Base-by-base conservation (phyloP, 2,797 vertebrate species). In the Neomorphus geoffroyi region DNA sequence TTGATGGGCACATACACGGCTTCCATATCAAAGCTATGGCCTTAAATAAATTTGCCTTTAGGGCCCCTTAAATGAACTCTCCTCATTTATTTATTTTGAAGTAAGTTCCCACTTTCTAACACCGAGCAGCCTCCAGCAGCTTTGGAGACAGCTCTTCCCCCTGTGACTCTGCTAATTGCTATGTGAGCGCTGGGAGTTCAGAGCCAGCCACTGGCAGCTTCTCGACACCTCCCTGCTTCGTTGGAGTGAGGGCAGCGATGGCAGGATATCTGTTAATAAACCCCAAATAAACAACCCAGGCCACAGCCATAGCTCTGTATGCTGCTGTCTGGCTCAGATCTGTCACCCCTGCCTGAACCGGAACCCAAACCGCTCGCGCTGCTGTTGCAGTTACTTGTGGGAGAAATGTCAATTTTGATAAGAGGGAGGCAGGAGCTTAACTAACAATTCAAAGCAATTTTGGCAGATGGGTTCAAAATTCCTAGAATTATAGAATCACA, bases 61-160 rank as follows among this genome's bases (percentile, higher is more conserved):
- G 82, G 89, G 92, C 62, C 85, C 80, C 95, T 90, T 90, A 79
- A 90, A 88, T 88, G 86, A 94, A 88, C 90, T 81, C 77, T 86
- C 57, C 51, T 87, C 61, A 71, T 92, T 90, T 94, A 92, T 95
- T 97, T 96, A 71, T 93, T 92, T 89, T 80, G 73, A 88, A 90
- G 61, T 43, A 57, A 65, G 35, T 74, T 90, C 84, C 78, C 87
- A 66, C 75, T 94, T 93, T 94, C 69, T 75, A 88, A 94, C 82
- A 83, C 3, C 79, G 78, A 90, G 80, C 83, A 90, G 93, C 81
- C 83, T 84, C 60, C 86, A 79, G 88, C 71, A 67, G 48, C 57
- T 89, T 18, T 78, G 90, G 74, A 80, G 90, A 56, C 86, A 89
- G 86, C 58, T 2, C 75, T 91, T 80, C 75, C 89, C 85, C 72